Conservation (phyloP, 2,888 invertebrate genomes). For the Caenorhabditis panamensis region DNA sequence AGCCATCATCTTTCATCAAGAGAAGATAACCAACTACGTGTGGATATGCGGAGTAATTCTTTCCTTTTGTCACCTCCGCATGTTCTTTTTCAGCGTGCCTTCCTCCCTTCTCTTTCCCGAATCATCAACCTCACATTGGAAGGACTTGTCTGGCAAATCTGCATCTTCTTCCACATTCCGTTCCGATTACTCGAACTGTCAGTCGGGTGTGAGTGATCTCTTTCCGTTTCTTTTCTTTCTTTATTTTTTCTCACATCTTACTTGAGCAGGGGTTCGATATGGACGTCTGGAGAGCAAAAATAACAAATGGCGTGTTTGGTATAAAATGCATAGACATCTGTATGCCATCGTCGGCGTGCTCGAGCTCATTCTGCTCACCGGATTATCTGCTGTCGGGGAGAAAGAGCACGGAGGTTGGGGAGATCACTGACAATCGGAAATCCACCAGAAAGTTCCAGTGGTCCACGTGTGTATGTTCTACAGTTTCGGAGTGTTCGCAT, state of each 20-base stretch:
- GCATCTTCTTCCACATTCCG: slow-evolving; percentile 77
- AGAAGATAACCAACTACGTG: slow-evolving; percentile 75
- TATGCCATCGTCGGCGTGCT: slow-evolving; percentile 74
- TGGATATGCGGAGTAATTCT: slow-evolving; percentile 79
- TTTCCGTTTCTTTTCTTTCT: slow-evolving; percentile 1
- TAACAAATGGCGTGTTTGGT: slow-evolving; percentile 68
- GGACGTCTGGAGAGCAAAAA: slow-evolving; percentile 71
- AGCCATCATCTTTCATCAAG: slow-evolving; percentile 76
- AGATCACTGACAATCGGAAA: not conserved
- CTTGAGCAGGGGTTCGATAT: slow-evolving; percentile 72
- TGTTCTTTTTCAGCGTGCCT: slow-evolving; percentile 70
- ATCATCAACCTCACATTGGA: slow-evolving; percentile 79
- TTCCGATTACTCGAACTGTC: slow-evolving; percentile 74
- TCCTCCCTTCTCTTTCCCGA: slow-evolving; percentile 77
- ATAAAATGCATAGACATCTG: slow-evolving; percentile 71
- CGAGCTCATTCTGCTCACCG: slow-evolving; percentile 83
- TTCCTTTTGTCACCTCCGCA: too few relatives aligned
- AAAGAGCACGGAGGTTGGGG: slow-evolving; percentile 71
- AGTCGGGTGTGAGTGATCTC: slow-evolving; percentile 75
- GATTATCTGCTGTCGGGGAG: slow-evolving; percentile 77
- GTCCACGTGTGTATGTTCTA: slow-evolving; percentile 71
- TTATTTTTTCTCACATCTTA: not conserved
- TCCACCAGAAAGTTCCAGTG: slow-evolving; percentile 60
- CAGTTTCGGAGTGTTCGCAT: slow-evolving; percentile 74
- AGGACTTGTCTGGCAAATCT: slow-evolving; percentile 78